Percentiles rank a stretch among this genome's conserved stretches.
Evolutionary conservation across 2,888 invertebrate species (phyloP).

Genomic region (Eutolmus rufibarbis): DNA sequence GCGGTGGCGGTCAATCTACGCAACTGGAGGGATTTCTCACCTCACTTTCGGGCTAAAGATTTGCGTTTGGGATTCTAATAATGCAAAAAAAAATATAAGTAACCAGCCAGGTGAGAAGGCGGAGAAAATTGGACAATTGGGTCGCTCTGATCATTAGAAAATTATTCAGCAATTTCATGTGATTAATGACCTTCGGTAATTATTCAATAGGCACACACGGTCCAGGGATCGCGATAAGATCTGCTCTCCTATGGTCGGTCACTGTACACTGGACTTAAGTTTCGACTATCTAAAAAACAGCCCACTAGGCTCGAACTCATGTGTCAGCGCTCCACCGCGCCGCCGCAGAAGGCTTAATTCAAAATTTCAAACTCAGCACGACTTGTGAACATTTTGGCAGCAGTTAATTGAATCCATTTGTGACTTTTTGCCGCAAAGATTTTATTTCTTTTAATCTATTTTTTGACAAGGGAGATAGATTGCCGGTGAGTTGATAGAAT

Average conservation of each 20-base stretch:
- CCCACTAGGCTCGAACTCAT: not conserved
- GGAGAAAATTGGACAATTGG: not conserved
- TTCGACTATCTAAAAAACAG: not conserved
- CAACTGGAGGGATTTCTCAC: not conserved
- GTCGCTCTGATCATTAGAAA: not conserved
- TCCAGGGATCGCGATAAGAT: not conserved
- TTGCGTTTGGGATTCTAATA: not conserved
- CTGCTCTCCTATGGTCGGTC: not conserved
- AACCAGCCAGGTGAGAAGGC: not conserved
- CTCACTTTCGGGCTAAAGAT: not conserved
- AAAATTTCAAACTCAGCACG: not conserved
- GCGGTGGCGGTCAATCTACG: not conserved
- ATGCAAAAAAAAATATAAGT: not conserved
- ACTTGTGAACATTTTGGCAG: not conserved
- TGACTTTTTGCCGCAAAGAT: not conserved
- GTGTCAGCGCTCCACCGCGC: not conserved
- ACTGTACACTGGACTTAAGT: not conserved
- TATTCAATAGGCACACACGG: not conserved
- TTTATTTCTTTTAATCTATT: not conserved
- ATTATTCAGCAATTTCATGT: not conserved
- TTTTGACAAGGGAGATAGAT: not conserved
- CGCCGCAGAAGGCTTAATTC: not conserved
- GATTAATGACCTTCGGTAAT: not conserved
- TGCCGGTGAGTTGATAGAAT: not conserved
- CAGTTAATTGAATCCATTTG: not conserved